Base-by-base conservation (phyloP, 2,888 invertebrate species). In the Silvanus unidentatus region DNA sequence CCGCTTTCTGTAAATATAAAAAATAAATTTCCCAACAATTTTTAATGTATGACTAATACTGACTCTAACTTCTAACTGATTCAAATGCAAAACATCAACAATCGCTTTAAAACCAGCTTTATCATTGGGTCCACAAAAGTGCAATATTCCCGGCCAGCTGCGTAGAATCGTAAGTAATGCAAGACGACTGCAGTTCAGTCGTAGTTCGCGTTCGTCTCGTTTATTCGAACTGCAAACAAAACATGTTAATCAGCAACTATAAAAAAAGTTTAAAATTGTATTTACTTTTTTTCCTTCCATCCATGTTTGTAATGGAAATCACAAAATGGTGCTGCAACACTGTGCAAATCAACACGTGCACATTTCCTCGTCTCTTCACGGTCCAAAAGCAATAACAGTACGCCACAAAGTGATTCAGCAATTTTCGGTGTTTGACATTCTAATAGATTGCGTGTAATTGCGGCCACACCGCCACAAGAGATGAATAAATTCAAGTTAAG, bases 291-390 rank as follows among this genome's bases (percentile, higher is more conserved):
- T 63, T 85, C 84, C 66, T 81, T 80, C 60, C 84, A 86, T 15
- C 81, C 80, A 45, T 83, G 77, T 49, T 83, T 76, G 66, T 83
- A 82, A 66, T 92, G 91, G 65, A 91, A 86, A 72, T 96, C 96
- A 63, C 95, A 94, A 68, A 95, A 93, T 0, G 96, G 95, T 11
- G 95, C 92, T 45, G 92, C 84, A 39, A 98, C 78, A 69, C 88
- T 88, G 69, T 92, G 81, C 45, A 96, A 78, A 66, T 93, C 88
- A 16, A 93, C 80, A 28, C 81, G 79, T 10, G 88, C 86, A 42
- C 80, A 78, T 56, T 78, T 76, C 43, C 96, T 77, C 1, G 92
- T 88, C 32, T 79, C 76, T 0, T 95, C 95, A 68, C 84, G 84
- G 70, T 93, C 90, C 38, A 95, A 76, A 43, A 95, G 77, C 67